Evolutionary conservation across 2,888 invertebrate genomes (phyloP).

Genomic region (Tenthredo mesomela): DNA sequence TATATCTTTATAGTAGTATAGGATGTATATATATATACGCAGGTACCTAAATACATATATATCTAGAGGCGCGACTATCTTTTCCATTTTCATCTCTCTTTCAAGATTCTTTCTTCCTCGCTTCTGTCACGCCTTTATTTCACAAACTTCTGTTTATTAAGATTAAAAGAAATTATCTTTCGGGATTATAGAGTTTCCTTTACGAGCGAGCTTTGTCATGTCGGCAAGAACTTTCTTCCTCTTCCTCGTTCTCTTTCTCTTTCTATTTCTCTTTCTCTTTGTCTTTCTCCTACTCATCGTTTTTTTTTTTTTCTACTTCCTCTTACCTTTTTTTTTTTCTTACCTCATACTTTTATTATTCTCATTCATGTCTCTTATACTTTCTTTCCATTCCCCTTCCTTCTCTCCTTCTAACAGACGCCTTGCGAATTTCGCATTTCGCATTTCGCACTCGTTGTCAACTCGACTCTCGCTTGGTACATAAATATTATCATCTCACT

Average conservation of each 20-base stretch:
- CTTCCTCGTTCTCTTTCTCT: not conserved
- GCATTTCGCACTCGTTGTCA: conserved; percentile 4
- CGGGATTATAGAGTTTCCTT: conserved; percentile 51
- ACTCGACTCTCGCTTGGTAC: not conserved
- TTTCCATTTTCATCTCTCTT: conserved; percentile 3
- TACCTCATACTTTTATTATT: conserved; percentile 21
- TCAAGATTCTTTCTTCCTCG: conserved; percentile 14
- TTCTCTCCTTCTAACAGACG: conserved; percentile 22
- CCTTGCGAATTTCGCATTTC: conserved; percentile 6
- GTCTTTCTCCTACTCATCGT: not conserved
- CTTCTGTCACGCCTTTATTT: conserved; percentile 47
- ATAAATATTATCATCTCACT: conserved; percentile 16
- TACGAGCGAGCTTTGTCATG: conserved; percentile 50
- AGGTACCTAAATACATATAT: not conserved
- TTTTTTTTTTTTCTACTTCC: not conserved
- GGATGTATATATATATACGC: not conserved
- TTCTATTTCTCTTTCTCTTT: not conserved
- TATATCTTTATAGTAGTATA: not conserved
- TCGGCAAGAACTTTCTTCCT: conserved; percentile 29
- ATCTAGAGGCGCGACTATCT: not conserved
- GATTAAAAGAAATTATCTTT: conserved; percentile 54
- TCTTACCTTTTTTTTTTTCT: not conserved
- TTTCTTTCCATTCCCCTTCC: not conserved
- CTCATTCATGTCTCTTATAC: not conserved
- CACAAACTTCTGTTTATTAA: conserved; percentile 54